phyloP scores from a whole-genome alignment of 1,140 invertebrate species.

The Ylistrum balloti region DNA sequence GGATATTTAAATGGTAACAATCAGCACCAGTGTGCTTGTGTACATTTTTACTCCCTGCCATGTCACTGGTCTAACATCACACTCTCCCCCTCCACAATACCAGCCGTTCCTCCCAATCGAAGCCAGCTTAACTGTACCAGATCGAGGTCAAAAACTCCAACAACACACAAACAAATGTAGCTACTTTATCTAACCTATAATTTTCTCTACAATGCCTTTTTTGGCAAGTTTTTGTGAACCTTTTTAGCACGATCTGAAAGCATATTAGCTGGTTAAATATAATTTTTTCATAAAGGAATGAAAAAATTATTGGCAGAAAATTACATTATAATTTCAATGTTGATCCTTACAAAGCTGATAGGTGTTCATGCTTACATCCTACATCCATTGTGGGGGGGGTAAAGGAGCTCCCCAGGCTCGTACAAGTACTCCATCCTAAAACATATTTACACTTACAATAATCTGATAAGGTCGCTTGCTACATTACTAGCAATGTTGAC shows the following conservation, averaged over 20 bases:
- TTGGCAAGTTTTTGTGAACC: neutral
- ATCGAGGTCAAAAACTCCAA: neutral
- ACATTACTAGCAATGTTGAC: neutral
- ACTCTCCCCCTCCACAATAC: neutral
- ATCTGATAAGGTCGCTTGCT: neutral
- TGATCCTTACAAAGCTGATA: neutral
- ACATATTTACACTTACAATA: neutral
- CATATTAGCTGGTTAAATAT: neutral
- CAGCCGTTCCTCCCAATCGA: neutral
- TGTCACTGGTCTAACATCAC: neutral
- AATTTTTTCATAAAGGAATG: neutral
- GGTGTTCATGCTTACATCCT: neutral
- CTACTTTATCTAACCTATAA: constrained; percentile 2
- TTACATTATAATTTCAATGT: neutral
- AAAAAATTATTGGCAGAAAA: neutral
- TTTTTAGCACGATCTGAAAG: neutral
- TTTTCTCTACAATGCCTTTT: neutral
- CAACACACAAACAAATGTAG: neutral
- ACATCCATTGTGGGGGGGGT: neutral
- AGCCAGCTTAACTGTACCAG: neutral
- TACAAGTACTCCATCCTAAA: neutral
- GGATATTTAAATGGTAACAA: neutral
- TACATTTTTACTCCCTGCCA: neutral
- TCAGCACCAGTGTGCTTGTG: neutral
- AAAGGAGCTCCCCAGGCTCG: neutral